Percentiles rank a stretch among this genome's conserved stretches.
Evolutionary conservation across 2,888 invertebrate species (phyloP).

Genomic region (Cremastobaeus sp.): DNA sequence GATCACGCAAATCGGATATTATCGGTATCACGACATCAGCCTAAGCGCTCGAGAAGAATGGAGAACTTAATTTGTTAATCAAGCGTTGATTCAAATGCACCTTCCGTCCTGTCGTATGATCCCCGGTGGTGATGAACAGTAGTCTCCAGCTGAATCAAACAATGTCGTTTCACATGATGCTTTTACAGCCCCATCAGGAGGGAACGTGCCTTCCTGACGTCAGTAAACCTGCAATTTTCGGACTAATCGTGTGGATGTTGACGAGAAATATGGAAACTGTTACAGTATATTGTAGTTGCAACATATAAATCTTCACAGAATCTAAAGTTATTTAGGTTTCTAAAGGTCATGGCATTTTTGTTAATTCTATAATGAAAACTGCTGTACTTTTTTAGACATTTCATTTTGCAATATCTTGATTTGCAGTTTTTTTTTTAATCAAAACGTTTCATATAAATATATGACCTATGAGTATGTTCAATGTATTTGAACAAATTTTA

Average conservation of each 20-base stretch:
- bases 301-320: too few species aligned
- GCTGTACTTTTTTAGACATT: too few species aligned
- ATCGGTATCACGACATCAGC: conserved; percentile 66
- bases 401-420: too few species aligned
- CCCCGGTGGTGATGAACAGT: conserved; percentile 67
- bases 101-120: conserved; percentile 68
- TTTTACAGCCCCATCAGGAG: conserved; percentile 75
- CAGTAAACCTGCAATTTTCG: conserved; percentile 56
- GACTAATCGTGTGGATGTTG: conserved; percentile 45
- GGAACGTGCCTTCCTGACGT: conserved; percentile 62
- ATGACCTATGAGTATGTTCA: too few species aligned
- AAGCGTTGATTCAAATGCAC: conserved; percentile 77
- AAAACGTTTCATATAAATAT: too few species aligned
- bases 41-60: conserved; percentile 71
- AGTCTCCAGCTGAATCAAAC: conserved; percentile 76
- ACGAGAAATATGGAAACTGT: conserved; percentile 37
- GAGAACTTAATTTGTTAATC: conserved; percentile 77
- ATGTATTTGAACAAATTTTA: too few species aligned
- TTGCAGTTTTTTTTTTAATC: too few species aligned
- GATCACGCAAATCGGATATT: conserved; percentile 67
- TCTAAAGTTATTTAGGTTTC: too few species aligned
- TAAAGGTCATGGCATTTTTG: too few species aligned
- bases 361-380: too few species aligned
- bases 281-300: too few species aligned
- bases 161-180: conserved; percentile 77